Evolutionary conservation across 2,797 vertebrate genomes (phyloP), one percentile per base, ranked within the genome.

Genomic region (Heteromormyrus szaboi): DNA sequence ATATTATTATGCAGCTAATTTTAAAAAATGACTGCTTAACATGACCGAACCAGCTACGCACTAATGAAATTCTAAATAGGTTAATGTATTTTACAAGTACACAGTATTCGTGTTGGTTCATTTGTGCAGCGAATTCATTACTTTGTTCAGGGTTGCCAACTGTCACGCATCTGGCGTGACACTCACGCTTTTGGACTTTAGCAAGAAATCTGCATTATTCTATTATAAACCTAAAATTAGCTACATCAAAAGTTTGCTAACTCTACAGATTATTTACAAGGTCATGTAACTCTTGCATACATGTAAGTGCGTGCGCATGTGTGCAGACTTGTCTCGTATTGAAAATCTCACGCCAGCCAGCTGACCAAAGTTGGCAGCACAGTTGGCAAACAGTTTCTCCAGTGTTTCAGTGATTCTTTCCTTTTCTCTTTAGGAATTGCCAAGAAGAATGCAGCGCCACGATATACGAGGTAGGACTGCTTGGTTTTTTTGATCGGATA

Each of bases 381-480:
- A 5, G 17, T 56, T n/a, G 19, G 54, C 17, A 56, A 56, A 8
- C 5, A 56, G 19, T 56, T 65, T 14, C n/a, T 56, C 37, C 50
- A 12, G n/a, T 8, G 37, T 25, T 11, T 53, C 7, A 37, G 37
- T 54, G 7, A 44, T 79, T 41, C 12, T 79, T 79, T 17, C 1
- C 46, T 54, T 83, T 33, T 17, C 56, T 33, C 0, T 54, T 3
- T 86, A 96, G 95, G 90, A 92, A 89, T 44, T 88, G 95, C 81
- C 95, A 92, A 88, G 91, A 93, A 19, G 89, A 91, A 90, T 84
- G 19, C 79, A 85, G 89, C 44, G 85, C 89, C 0, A 88, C 53
- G 89, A 87, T 62, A 54, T 93, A 91, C 89, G 92, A 95, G 94
- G 96, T 96, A 92, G 4, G 85, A 68, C 6, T 54, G 29, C 41